Conservation (phyloP, 2,113 vertebrate species). For the Junco hyemalis region DNA sequence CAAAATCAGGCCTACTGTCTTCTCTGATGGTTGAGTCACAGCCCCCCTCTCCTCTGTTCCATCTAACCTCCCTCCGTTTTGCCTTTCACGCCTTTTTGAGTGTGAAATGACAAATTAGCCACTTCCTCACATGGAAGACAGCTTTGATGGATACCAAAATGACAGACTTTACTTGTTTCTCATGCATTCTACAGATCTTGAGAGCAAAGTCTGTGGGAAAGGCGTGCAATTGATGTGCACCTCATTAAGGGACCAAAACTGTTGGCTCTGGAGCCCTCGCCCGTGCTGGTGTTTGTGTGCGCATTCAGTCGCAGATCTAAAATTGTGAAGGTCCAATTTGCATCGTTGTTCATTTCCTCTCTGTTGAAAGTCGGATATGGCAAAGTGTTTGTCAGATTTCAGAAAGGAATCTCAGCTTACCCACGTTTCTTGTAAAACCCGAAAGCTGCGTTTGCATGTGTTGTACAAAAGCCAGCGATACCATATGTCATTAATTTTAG, state of each 20-base stretch:
- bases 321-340: neutral
- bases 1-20: constrained; percentile 6
- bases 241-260: constrained; percentile 7
- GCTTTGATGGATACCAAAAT: constrained; percentile 67
- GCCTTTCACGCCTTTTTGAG: constrained; percentile 70
- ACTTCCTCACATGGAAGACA: constrained; percentile 69
- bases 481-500: constrained; percentile 54
- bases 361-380: neutral
- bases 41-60: neutral
- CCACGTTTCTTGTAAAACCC: neutral
- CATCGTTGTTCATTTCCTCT: constrained; percentile 12
- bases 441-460: constrained; percentile 18
- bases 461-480: constrained; percentile 21
- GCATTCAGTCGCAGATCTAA: neutral
- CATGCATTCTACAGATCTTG: constrained; percentile 50
- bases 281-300: neutral
- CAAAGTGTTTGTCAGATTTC: neutral
- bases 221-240: neutral
- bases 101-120: constrained; percentile 79
- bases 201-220: constrained; percentile 66
- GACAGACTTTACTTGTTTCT: constrained; percentile 65
- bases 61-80: constrained; percentile 36
- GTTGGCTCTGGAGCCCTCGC: neutral
- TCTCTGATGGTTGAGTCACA: neutral
- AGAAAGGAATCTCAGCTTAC: constrained; percentile 20